These are phyloP conservation scores for Heteropelma amictum DNA, from an alignment of 2,888 invertebrate species.

Conservation along the genomic window DNA sequence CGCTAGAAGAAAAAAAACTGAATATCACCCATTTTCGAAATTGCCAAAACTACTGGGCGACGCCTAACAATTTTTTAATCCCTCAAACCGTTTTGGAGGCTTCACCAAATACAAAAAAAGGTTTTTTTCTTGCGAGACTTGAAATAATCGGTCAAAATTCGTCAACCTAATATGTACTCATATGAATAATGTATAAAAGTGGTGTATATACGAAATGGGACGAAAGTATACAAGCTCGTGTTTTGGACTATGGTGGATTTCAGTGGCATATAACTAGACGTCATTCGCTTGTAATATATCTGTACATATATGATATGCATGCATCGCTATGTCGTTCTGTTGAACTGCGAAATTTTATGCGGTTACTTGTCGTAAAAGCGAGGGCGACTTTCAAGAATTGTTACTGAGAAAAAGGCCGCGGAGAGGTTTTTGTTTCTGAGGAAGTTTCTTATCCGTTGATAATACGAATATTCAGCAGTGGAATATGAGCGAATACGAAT, in stretches of 20 bases:
- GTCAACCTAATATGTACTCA: too few species aligned
- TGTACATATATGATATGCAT: not conserved
- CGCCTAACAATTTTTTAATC: too few species aligned
- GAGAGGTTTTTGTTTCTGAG: slow-evolving; percentile 15
- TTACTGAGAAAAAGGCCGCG: not conserved
- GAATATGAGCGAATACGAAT: too few species aligned
- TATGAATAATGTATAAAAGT: slow-evolving; percentile 49
- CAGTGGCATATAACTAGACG: slow-evolving; percentile 18
- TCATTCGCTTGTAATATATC: slow-evolving; percentile 1
- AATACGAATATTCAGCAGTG: not conserved
- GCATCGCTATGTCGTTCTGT: not conserved
- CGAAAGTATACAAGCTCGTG: slow-evolving; percentile 4
- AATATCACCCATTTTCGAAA: too few species aligned
- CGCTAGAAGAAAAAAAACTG: too few species aligned
- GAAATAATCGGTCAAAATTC: too few species aligned
- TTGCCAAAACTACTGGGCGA: too few species aligned
- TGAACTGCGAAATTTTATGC: slow-evolving; percentile 19
- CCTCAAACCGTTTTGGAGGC: too few species aligned
- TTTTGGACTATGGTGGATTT: slow-evolving; percentile 6
- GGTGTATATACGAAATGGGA: not conserved
- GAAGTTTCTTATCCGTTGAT: slow-evolving; percentile 34
- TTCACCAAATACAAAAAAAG: too few species aligned
- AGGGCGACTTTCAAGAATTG: slow-evolving; percentile 26
- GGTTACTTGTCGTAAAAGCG: slow-evolving; percentile 44
- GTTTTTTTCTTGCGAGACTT: too few species aligned